Conservation (phyloP, 2,888 invertebrate genomes). For the Cancer borealis region DNA sequence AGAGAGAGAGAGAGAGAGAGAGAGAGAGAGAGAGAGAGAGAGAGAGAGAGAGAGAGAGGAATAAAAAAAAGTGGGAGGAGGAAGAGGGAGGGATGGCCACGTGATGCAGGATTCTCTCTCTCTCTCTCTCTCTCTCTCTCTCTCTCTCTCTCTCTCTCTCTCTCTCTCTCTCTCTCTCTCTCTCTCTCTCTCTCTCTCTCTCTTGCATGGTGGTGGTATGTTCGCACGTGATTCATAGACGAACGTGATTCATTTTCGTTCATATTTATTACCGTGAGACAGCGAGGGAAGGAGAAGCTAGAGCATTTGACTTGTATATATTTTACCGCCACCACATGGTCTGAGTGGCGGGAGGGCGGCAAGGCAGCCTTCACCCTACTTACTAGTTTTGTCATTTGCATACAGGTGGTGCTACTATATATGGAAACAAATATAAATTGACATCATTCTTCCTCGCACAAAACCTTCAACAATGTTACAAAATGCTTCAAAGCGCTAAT, state of each 20-base stretch:
- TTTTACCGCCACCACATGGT: too few species aligned
- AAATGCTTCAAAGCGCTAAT: background rate
- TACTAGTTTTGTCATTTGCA: background rate
- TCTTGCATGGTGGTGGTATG: background rate
- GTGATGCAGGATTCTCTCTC: background rate
- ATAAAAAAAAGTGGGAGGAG: background rate
- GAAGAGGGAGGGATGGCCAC: slow-evolving; percentile 40
- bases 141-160: slow-evolving; percentile 34
- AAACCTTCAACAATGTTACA: background rate
- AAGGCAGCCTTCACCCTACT: background rate
- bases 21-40: slow-evolving; percentile 40
- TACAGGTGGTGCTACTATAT: too few species aligned
- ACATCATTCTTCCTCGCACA: background rate
- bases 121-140: slow-evolving; percentile 43
- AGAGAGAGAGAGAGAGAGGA: background rate
- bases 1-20: slow-evolving; percentile 6
- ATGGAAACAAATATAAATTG: too few species aligned
- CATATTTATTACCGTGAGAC: background rate
- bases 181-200: background rate
- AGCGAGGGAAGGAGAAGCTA: background rate
- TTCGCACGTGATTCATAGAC: slow-evolving; percentile 31
- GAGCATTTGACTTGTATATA: background rate
- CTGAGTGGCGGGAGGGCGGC: background rate
- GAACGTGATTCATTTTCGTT: background rate
- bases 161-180: slow-evolving; percentile 8